A percentile compares a stretch with the other conserved stretches of the same genome.
phyloP scores from a whole-genome alignment of 2,113 vertebrate species.

The Tupaia chinensis region DNA sequence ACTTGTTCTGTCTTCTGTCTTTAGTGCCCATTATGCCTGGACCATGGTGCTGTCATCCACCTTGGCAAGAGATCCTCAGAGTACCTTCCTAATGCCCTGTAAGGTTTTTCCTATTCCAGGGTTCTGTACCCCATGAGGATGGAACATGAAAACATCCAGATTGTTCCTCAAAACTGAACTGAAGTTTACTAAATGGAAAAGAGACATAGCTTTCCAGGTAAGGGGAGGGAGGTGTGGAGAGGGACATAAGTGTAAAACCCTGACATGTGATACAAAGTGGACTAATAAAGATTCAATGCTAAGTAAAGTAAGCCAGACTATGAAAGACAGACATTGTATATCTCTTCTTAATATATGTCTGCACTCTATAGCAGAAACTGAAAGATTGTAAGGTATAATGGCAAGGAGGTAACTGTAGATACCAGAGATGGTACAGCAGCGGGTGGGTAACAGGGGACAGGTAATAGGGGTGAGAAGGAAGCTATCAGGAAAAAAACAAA shows the following conservation, averaged over 20 bases:
- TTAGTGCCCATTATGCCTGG: background rate
- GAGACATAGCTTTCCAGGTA: background rate
- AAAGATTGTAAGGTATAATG: no score
- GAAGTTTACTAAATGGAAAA: background rate
- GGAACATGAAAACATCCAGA: background rate
- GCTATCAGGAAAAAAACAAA: no score
- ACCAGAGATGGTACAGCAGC: no score
- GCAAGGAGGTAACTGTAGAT: no score
- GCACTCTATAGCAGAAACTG: no score
- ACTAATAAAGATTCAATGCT: no score
- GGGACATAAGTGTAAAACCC: background rate
- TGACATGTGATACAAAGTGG: no score
- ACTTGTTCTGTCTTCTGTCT: background rate
- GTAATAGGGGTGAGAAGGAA: no score
- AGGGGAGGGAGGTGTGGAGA: background rate
- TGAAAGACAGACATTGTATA: no score
- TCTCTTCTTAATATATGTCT: no score
- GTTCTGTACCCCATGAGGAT: background rate
- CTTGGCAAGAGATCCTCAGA: background rate
- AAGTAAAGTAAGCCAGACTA: no score
- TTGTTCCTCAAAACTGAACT: background rate
- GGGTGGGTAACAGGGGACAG: no score
- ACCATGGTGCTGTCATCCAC: background rate
- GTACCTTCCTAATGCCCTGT: background rate
- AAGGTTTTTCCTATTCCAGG: background rate